phyloP scores from a whole-genome alignment of 2,797 vertebrate genomes.

The Mycteria americana region DNA sequence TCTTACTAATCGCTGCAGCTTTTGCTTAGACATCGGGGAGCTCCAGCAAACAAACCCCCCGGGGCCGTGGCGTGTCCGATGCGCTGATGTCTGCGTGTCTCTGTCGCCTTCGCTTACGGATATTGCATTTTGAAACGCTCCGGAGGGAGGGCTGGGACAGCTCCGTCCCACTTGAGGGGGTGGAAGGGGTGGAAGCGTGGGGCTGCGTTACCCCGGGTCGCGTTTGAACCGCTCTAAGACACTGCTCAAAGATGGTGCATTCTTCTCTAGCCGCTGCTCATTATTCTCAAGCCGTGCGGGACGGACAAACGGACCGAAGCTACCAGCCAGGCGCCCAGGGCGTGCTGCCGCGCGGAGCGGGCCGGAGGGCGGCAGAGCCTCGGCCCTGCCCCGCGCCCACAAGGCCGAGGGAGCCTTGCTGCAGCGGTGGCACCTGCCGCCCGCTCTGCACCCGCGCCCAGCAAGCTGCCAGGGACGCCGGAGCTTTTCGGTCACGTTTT shows the following conservation, averaged over 20 bases:
- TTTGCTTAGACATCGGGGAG: background rate
- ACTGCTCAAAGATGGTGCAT: fast-evolving
- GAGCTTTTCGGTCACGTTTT: background rate
- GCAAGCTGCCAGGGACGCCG: fast-evolving
- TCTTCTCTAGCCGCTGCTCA: background rate
- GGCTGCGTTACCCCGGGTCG: fast-evolving
- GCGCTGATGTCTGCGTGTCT: fast-evolving
- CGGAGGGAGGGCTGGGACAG: background rate
- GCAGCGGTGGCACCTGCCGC: background rate
- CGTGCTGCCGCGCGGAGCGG: background rate
- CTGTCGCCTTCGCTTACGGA: too few species aligned
- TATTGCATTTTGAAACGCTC: fast-evolving
- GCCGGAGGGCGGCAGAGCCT: background rate
- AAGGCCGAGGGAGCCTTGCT: background rate
- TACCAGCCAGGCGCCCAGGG: fast-evolving
- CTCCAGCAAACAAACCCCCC: background rate
- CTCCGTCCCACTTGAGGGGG: background rate
- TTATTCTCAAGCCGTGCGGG: background rate
- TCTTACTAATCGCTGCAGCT: background rate
- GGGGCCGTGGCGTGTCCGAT: fast-evolving
- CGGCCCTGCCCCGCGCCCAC: background rate
- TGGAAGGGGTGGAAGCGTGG: background rate
- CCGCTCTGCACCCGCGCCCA: background rate
- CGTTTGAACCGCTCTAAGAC: background rate
- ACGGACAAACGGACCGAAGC: fast-evolving